Conservation (phyloP, 2,113 vertebrate species). For the Anolis carolinensis region DNA sequence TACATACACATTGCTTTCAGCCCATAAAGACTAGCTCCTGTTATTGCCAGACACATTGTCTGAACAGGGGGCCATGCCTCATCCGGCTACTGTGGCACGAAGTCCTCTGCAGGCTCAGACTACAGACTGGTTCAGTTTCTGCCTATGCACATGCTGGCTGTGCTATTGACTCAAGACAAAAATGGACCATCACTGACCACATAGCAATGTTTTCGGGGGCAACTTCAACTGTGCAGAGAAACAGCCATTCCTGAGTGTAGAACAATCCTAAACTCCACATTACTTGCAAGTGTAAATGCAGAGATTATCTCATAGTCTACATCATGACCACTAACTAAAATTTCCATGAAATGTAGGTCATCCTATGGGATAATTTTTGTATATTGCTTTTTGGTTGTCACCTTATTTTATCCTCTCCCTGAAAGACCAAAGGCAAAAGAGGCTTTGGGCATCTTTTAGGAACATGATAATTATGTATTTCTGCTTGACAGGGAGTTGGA, state of each 20-base stretch:
- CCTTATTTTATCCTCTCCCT: background rate
- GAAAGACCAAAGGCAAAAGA: background rate
- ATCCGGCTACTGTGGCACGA: no score
- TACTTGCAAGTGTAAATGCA: background rate
- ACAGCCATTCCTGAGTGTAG: background rate
- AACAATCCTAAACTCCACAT: background rate
- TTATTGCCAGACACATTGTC: no score
- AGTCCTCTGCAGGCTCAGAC: no score
- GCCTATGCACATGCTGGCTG: fast-evolving
- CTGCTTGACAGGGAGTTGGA: no score
- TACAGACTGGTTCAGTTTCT: no score
- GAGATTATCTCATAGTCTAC: background rate
- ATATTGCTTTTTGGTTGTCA: background rate
- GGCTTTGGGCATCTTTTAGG: no score
- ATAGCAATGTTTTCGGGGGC: no score
- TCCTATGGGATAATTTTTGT: background rate
- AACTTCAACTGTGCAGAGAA: background rate
- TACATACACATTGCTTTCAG: background rate
- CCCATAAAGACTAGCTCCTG: fast-evolving
- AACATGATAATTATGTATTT: no score
- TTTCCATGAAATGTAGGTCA: background rate
- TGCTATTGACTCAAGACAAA: background rate
- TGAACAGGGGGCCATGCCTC: no score
- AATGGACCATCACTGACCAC: background rate
- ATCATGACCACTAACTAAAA: background rate